Evolutionary conservation across 2,888 invertebrate genomes (phyloP).

Genomic region (Tetragonula carbonaria): DNA sequence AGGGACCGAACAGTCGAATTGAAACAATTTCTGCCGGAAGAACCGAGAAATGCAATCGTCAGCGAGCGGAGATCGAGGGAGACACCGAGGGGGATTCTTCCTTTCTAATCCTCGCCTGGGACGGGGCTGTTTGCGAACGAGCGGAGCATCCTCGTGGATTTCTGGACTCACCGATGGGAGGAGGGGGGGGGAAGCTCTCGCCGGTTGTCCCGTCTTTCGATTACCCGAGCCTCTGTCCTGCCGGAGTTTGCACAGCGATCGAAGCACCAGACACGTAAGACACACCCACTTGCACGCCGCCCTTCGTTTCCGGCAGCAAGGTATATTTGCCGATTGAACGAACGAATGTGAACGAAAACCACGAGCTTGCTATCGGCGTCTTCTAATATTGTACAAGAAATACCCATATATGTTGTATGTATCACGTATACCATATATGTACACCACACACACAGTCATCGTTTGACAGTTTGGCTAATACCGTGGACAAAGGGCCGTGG

Average conservation of each 20-base stretch:
- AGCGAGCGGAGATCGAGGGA: constrained; percentile 34
- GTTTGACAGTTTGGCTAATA: constrained; percentile 16
- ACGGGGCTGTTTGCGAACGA: constrained; percentile 65
- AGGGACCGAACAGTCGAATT: constrained; percentile 39
- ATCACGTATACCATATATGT: not conserved
- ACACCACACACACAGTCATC: not conserved
- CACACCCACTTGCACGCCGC: constrained; percentile 51
- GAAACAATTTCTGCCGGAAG: constrained; percentile 57
- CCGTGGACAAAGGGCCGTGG: constrained; percentile 17
- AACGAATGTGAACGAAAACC: not conserved
- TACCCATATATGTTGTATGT: no score
- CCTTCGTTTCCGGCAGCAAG: constrained; percentile 60
- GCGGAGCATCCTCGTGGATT: constrained; percentile 60
- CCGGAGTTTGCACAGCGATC: constrained; percentile 66
- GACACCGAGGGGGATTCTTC: constrained; percentile 47
- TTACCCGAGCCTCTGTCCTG: constrained; percentile 64
- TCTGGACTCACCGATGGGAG: constrained; percentile 38
- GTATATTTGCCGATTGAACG: constrained; percentile 58
- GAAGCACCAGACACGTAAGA: constrained; percentile 22
- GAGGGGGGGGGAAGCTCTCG: not conserved
- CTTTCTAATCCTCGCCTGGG: constrained; percentile 56
- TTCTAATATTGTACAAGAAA: not conserved
- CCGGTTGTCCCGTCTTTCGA: constrained; percentile 62
- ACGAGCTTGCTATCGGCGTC: not conserved
- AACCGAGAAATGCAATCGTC: constrained; percentile 59